phyloP scores from a whole-genome alignment of 2,888 invertebrate species.

The Cerastis rubricosa region DNA sequence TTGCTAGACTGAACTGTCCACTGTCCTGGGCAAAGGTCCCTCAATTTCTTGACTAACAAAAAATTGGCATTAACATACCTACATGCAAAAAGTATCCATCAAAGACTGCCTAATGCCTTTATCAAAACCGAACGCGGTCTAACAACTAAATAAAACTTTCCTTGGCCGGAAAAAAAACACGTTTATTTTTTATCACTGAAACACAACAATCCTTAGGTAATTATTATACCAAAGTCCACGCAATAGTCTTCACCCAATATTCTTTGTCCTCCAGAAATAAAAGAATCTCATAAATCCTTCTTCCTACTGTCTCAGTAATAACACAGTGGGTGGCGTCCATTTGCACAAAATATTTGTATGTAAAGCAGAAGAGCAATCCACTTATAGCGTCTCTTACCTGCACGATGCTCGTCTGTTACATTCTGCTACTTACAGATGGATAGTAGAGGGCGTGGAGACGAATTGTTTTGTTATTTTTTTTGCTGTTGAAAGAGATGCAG shows the following conservation, averaged over 20 bases:
- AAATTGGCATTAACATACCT: no score
- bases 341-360: slow-evolving; percentile 90
- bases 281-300: slow-evolving; percentile 48
- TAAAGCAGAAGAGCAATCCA: slow-evolving; percentile 90
- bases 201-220: no score
- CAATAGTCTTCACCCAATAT: slow-evolving; percentile 4
- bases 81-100: no score
- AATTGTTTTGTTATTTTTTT: slow-evolving; percentile 4
- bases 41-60: no score
- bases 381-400: slow-evolving; percentile 89
- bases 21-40: background rate
- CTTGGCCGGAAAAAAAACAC: no score
- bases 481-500: background rate
- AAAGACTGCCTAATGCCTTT: no score
- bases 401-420: slow-evolving; percentile 84
- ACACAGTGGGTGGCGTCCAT: slow-evolving; percentile 68
- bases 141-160: no score
- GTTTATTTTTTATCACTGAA: no score
- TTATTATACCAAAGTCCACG: background rate
- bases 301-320: slow-evolving; percentile 47
- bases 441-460: slow-evolving; percentile 71
- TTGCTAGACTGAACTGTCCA: background rate
- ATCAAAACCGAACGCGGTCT: no score
- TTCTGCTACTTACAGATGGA: slow-evolving; percentile 73
- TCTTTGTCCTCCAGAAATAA: slow-evolving; percentile 39